Evolutionary conservation across 1,140 invertebrate genomes (phyloP), one percentile per base, ranked within the genome.

Genomic region (Drosophila pectinifera): DNA sequence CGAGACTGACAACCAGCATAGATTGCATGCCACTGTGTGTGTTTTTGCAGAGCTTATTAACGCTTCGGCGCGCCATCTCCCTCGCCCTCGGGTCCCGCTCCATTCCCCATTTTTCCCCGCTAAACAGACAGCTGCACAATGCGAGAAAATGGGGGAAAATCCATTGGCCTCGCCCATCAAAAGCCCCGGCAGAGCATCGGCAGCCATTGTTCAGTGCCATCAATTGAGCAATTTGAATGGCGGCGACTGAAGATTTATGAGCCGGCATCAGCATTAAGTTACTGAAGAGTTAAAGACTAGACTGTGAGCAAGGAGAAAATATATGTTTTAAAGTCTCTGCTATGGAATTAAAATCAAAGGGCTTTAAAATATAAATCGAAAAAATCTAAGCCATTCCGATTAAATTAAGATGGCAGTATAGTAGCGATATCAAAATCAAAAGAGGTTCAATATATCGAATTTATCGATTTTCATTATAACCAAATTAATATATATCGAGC

Each of bases 1-100:
- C 20, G 16, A 42, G 46, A 51, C 63, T 57, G 73, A 77, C 73
- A 76, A 39, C 34, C 57, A 73, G 58, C 76, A 59, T 77, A 77
- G 73, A 77, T 77, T 77, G 61, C 46, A 46, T 75, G 59, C 61
- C 69, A 62, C 48, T 22, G 34, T 62, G 24, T 57, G 16, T 34
- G 26, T 31, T 54, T 56, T 42, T 59, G 39, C 53, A 42, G 58
- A 39, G 78, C 82, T 85, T 85, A 85, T 85, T 86, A 85, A 85
- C 82, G 83, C 75, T 81, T 70, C 74, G 78, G 18, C 62, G 64
- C 56, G 51, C 46, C 34, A 45, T 24, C 41, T 61, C 59, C 69
- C 34, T 22, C 16, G 36, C 36, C 42, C 22, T 31, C 39, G 18
- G 49, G 8, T 31, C 34, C 34, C 26, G 41, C 24, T 18, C 34